Percentiles rank a stretch among this genome's conserved stretches.
Conservation (phyloP, 53 echinoderm and acorn worm genomes). For the Luidia sarsii region DNA sequence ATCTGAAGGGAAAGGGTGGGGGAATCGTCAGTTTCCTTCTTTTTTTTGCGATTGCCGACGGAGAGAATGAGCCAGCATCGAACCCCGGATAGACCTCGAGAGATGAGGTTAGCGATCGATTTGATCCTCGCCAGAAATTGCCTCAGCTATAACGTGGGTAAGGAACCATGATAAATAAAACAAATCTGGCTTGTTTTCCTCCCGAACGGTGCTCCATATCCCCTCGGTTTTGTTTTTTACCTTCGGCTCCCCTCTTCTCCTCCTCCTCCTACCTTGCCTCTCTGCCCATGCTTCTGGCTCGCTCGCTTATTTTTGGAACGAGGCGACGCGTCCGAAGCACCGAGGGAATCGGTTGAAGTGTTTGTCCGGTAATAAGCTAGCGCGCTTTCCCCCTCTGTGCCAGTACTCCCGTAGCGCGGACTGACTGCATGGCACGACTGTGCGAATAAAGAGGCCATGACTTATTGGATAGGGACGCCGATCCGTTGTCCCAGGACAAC, state of each 20-base stretch:
- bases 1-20: too few species aligned
- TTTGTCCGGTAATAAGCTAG: conserved; percentile 47
- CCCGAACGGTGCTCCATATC: too few species aligned
- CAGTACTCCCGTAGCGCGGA: too few species aligned
- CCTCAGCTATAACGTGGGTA: neutral
- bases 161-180: neutral
- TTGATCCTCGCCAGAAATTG: conserved; percentile 5
- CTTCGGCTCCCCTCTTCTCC: conserved; percentile 15
- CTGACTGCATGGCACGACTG: neutral
- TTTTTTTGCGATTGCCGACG: too few species aligned
- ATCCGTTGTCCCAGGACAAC: conserved; percentile 53
- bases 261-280: too few species aligned
- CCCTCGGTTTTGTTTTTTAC: too few species aligned
- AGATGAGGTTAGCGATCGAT: neutral
- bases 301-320: too few species aligned
- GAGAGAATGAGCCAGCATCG: too few species aligned
- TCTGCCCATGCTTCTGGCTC: too few species aligned
- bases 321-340: conserved; percentile 5
- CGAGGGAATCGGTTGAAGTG: conserved; percentile 28
- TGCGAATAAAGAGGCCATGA: conserved; percentile 37
- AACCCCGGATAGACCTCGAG: neutral
- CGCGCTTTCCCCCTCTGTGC: conserved; percentile 4
- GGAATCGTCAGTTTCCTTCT: too few species aligned
- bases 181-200: conserved; percentile 4
- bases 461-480: conserved; percentile 51